These are phyloP conservation scores for Vulpes lagopus DNA, from an alignment of 2,113 vertebrate species.

Conservation along the genomic window DNA sequence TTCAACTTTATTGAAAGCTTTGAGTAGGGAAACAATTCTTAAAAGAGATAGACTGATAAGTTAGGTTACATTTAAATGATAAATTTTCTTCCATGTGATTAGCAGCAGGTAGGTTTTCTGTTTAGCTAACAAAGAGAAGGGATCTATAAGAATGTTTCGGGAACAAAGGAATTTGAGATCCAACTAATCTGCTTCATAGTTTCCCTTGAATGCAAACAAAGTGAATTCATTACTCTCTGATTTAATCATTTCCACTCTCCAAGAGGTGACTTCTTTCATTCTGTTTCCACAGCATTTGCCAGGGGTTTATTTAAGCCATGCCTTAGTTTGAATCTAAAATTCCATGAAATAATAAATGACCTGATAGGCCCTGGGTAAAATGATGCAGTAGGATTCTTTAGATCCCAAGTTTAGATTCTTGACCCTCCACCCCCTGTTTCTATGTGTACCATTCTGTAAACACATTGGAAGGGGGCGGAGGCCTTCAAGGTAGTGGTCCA, in stretches of 20 bases:
- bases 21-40: neutral
- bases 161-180: slow-evolving; percentile 10
- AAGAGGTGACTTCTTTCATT: neutral
- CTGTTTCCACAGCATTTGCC: slow-evolving; percentile 1
- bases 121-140: neutral
- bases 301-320: slow-evolving; percentile 8
- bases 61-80: slow-evolving; percentile 16
- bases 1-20: neutral
- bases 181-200: neutral
- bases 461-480: neutral
- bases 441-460: neutral
- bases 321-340: slow-evolving; percentile 55
- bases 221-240: neutral
- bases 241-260: slow-evolving; percentile 38
- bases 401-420: neutral
- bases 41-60: neutral
- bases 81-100: neutral
- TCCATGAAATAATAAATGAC: slow-evolving; percentile 12
- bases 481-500: neutral
- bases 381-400: neutral
- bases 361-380: neutral
- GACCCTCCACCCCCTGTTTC: neutral
- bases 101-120: slow-evolving; percentile 9
- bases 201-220: slow-evolving; percentile 40
- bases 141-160: neutral